phyloP scores from a whole-genome alignment of 2,888 invertebrate species.

The Venusia cambrica region DNA sequence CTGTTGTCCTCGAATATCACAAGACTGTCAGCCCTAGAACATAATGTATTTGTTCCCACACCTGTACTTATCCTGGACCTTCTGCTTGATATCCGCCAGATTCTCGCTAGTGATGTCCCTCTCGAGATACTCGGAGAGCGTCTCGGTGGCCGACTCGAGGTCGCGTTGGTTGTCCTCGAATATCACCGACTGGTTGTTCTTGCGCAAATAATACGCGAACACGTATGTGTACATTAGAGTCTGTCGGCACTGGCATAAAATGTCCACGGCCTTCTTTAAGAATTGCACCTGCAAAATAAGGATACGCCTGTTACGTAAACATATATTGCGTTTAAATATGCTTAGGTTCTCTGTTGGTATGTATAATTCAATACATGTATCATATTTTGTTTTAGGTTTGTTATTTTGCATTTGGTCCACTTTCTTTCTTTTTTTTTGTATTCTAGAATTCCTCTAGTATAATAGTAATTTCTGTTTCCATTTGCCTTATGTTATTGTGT shows the following conservation, averaged over 20 bases:
- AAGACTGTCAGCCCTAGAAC: too few species aligned
- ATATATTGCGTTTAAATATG: too few species aligned
- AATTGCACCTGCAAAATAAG: constrained; percentile 91
- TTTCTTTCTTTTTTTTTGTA: too few species aligned
- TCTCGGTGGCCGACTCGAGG: constrained; percentile 98
- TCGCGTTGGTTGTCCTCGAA: constrained; percentile 99
- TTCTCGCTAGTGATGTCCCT: constrained; percentile 98
- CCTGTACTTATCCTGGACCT: constrained; percentile 99
- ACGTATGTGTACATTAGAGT: constrained; percentile 99
- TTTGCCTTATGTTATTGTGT: too few species aligned
- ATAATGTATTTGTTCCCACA: too few species aligned
- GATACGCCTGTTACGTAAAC: background rate
- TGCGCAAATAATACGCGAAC: constrained; percentile 98
- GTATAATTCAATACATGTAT: too few species aligned
- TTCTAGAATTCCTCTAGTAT: too few species aligned
- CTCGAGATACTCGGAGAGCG: constrained; percentile 98
- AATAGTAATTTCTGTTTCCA: too few species aligned
- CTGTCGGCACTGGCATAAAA: constrained; percentile 97
- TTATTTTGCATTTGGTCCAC: too few species aligned
- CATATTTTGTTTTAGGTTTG: too few species aligned
- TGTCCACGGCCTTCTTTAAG: constrained; percentile 97
- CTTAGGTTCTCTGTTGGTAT: too few species aligned
- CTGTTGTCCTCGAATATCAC: too few species aligned
- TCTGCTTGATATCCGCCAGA: constrained; percentile 98
- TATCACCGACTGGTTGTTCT: constrained; percentile 99